phyloP scores from a whole-genome alignment of 2,888 invertebrate genomes.

The Drosophila limbata region DNA sequence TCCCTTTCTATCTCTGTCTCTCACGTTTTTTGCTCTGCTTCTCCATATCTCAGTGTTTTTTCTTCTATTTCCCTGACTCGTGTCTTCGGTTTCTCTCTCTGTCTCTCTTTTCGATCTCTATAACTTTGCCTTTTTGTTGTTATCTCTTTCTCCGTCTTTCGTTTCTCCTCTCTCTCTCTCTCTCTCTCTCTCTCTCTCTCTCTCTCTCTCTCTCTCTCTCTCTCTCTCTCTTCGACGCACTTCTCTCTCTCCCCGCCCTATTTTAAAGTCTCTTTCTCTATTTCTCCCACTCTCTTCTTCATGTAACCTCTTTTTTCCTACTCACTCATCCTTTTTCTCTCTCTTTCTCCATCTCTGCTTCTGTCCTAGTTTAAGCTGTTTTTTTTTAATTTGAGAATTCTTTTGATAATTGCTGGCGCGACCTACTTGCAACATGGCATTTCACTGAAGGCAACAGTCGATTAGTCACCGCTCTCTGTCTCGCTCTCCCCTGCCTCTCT shows the following conservation, averaged over 20 bases:
- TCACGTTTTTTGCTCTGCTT: no score
- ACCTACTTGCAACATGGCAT: constrained; percentile 35
- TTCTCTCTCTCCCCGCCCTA: no score
- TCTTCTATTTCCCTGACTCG: no score
- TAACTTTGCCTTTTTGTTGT: no score
- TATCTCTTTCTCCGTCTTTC: not conserved
- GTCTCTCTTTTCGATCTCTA: not conserved
- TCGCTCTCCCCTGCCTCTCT: not conserved
- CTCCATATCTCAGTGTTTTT: no score
- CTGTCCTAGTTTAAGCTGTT: constrained; percentile 42
- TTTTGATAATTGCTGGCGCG: constrained; percentile 13
- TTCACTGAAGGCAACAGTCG: constrained; percentile 26
- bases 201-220: not conserved
- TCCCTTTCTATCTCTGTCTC: no score
- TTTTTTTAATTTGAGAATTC: not conserved
- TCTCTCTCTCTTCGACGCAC: not conserved
- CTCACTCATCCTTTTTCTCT: not conserved
- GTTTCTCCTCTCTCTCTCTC: not conserved
- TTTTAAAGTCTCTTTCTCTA: not conserved
- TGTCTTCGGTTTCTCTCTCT: not conserved
- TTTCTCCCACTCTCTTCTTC: not conserved
- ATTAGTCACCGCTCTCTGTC: constrained; percentile 25
- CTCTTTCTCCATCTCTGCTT: constrained; percentile 1
- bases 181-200: not conserved
- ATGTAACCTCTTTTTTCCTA: no score